Conservation (phyloP, 2,113 vertebrate genomes). For the Xenopus laevis region DNA sequence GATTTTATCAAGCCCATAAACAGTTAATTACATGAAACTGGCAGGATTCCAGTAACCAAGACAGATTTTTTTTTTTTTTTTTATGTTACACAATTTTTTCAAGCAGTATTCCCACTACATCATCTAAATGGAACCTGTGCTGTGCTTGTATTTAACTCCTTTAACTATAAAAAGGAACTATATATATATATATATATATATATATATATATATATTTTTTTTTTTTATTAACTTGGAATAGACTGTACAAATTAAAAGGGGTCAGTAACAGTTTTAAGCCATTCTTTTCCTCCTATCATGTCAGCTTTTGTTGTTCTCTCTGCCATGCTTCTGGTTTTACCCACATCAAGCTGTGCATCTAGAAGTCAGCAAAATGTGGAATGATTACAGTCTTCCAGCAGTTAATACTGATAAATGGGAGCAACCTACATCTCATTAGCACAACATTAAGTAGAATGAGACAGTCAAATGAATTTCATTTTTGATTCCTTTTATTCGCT, state of each 20-base stretch:
- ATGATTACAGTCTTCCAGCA: constrained; percentile 4
- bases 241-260: too few relatives aligned
- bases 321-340: constrained; percentile 22
- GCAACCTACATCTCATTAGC: constrained; percentile 50
- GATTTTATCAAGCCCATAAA: too few relatives aligned
- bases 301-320: constrained; percentile 11
- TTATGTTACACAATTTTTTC: constrained; percentile 19
- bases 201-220: too few relatives aligned
- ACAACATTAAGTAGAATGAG: constrained; percentile 39
- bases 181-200: too few relatives aligned
- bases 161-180: too few relatives aligned
- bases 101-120: constrained; percentile 28
- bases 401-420: constrained; percentile 38
- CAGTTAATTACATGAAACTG: constrained; percentile 20
- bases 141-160: constrained; percentile 30
- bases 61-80: background rate
- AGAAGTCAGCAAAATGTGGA: constrained; percentile 35
- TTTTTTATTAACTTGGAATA: too few relatives aligned
- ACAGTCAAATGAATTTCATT: constrained; percentile 43
- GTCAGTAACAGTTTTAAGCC: background rate
- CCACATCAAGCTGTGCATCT: constrained; percentile 36
- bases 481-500: background rate
- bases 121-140: constrained; percentile 42
- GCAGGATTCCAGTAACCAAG: constrained; percentile 21
- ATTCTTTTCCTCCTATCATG: constrained; percentile 5